Conservation (phyloP, 2,797 vertebrate species). For the Trichosurus vulpecula region DNA sequence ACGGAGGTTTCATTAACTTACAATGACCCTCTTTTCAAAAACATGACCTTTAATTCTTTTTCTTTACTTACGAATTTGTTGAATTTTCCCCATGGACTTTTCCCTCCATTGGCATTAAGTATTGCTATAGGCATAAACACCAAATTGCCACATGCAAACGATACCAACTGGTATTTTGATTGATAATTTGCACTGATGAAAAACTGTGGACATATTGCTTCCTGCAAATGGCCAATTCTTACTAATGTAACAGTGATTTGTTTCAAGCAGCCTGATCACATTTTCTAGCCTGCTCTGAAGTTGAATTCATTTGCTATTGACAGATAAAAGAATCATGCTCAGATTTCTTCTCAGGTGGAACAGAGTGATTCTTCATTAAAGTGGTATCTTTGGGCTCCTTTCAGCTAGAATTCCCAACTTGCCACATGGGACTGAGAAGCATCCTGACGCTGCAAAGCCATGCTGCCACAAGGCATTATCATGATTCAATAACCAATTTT, state of each 20-base stretch:
- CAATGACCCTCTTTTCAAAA: background rate
- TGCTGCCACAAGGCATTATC: conserved; percentile 76
- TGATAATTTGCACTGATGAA: conserved; percentile 25
- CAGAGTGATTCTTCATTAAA: conserved; percentile 78
- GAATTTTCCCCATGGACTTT: background rate
- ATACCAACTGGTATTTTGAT: conserved; percentile 39
- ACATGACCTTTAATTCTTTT: conserved; percentile 38
- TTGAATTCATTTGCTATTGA: conserved; percentile 58
- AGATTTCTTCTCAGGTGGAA: conserved; percentile 62
- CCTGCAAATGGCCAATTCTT: conserved; percentile 43
- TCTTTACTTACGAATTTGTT: conserved; percentile 39
- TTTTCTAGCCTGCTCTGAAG: conserved; percentile 60
- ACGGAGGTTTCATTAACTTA: conserved; percentile 35
- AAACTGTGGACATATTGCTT: conserved; percentile 29
- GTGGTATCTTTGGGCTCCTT: conserved; percentile 71
- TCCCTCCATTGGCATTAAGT: background rate
- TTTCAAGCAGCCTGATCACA: conserved; percentile 45
- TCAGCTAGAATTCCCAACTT: conserved; percentile 71
- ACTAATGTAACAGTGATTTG: conserved; percentile 52
- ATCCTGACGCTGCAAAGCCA: conserved; percentile 66
- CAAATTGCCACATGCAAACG: conserved; percentile 32
- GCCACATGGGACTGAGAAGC: conserved; percentile 69
- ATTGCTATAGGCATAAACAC: conserved; percentile 34
- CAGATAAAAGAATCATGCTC: conserved; percentile 59
- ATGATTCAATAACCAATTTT: conserved; percentile 71